Percentiles rank a stretch among this genome's conserved stretches.
These are phyloP conservation scores for Excalfactoria chinensis DNA, from an alignment of 2,113 vertebrate genomes.

Conservation along the genomic window DNA sequence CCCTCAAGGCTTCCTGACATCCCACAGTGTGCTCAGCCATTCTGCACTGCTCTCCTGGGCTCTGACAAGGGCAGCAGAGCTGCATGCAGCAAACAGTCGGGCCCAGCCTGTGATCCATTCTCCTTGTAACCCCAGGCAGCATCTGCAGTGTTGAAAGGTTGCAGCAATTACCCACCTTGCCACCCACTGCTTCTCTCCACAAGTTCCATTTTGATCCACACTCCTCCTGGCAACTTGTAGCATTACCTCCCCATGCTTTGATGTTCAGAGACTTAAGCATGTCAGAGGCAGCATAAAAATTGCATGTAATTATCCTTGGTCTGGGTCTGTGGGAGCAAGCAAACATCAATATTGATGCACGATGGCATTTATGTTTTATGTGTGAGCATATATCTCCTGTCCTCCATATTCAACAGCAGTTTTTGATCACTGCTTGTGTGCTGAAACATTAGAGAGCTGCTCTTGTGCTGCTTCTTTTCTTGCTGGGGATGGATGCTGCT, in stretches of 20 bases:
- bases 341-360: conserved; percentile 69
- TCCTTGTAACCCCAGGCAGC: not conserved
- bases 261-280: conserved; percentile 41
- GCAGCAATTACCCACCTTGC: not conserved
- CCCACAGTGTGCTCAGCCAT: rapidly evolving
- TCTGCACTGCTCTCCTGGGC: not conserved
- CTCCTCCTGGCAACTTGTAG: conserved; percentile 30
- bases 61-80: rapidly evolving
- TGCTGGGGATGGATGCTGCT: not conserved
- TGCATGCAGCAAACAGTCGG: not conserved
- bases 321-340: conserved; percentile 50
- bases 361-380: conserved; percentile 66
- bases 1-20: rapidly evolving
- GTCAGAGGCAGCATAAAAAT: conserved; percentile 60
- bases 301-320: conserved; percentile 63
- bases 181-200: not conserved
- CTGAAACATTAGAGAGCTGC: not conserved
- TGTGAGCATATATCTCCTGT: not conserved
- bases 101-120: not conserved
- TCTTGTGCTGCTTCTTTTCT: not conserved
- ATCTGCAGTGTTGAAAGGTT: not conserved
- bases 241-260: conserved; percentile 2
- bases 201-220: conserved; percentile 16
- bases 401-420: not conserved
- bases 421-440: conserved; percentile 32